A percentile compares a stretch with the other conserved stretches of the same genome.
Conservation (phyloP, 2,113 vertebrate genomes). For the Forbesichthys agassizii region DNA sequence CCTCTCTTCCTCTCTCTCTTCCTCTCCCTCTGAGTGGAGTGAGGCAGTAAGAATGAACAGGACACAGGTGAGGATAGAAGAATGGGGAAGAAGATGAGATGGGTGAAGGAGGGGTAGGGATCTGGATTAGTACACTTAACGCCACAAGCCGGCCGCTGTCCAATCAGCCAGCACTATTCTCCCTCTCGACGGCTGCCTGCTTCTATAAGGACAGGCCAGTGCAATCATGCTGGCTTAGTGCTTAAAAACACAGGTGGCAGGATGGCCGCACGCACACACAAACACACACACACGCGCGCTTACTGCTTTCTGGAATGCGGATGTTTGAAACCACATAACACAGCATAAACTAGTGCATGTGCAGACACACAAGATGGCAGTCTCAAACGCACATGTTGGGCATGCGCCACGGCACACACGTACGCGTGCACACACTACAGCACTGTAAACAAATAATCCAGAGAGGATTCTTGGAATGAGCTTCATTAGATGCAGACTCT, state of each 20-base stretch:
- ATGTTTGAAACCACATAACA: neutral
- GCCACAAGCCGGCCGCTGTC: neutral
- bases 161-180: constrained; percentile 3
- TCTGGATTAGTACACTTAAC: constrained; percentile 32
- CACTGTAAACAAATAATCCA: neutral
- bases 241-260: neutral
- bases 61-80: neutral
- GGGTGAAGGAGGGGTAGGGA: neutral
- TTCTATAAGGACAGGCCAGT: neutral
- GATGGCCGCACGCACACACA: neutral
- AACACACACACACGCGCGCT: constrained; percentile 1
- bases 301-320: too few relatives aligned
- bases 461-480: neutral
- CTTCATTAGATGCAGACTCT: neutral
- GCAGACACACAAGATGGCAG: neutral
- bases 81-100: neutral
- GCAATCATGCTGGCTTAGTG: neutral
- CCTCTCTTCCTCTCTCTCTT: neutral
- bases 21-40: constrained; percentile 14
- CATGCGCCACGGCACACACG: neutral
- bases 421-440: neutral
- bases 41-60: neutral
- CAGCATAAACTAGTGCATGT: neutral
- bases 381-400: neutral
- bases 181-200: neutral